A percentile compares a stretch with the other conserved stretches of the same genome.
Evolutionary conservation across 2,113 vertebrate genomes (phyloP).

Genomic region (Panthera uncia): DNA sequence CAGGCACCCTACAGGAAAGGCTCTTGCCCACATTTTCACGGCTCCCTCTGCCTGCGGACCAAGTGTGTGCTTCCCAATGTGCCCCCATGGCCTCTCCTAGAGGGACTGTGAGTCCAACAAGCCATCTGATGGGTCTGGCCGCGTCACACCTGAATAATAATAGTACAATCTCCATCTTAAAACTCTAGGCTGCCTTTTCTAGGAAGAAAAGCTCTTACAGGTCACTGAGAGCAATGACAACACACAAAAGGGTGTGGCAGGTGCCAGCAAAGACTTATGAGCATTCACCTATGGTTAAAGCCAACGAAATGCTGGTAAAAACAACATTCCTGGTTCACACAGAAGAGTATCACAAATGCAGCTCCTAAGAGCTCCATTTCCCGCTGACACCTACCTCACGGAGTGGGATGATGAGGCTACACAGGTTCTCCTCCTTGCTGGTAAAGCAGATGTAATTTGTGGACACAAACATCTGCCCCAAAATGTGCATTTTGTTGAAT

Average conservation of each 20-base stretch:
- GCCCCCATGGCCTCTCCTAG: background rate
- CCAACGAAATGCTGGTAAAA: background rate
- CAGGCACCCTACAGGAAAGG: background rate
- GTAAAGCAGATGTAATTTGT: slow-evolving; percentile 99
- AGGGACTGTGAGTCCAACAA: background rate
- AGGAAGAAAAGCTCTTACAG: background rate
- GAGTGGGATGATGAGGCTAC: slow-evolving; percentile 98
- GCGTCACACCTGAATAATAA: background rate
- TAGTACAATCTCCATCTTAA: background rate
- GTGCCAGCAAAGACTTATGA: background rate
- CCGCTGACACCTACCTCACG: slow-evolving; percentile 88
- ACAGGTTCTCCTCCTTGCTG: slow-evolving; percentile 96
- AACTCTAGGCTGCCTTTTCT: background rate
- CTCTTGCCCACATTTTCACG: fast-evolving
- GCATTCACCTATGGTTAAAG: background rate
- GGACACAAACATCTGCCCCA: slow-evolving; percentile 99
- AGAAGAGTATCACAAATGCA: background rate
- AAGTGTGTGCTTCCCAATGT: too few species aligned
- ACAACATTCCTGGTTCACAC: background rate
- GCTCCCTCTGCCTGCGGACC: background rate
- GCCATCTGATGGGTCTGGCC: background rate
- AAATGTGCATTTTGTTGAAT: slow-evolving; percentile 98
- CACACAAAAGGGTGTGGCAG: background rate
- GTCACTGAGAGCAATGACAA: background rate
- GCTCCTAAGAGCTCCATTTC: background rate